phyloP scores from a whole-genome alignment of 1,140 invertebrate genomes.

The Hesperophylax magnus region DNA sequence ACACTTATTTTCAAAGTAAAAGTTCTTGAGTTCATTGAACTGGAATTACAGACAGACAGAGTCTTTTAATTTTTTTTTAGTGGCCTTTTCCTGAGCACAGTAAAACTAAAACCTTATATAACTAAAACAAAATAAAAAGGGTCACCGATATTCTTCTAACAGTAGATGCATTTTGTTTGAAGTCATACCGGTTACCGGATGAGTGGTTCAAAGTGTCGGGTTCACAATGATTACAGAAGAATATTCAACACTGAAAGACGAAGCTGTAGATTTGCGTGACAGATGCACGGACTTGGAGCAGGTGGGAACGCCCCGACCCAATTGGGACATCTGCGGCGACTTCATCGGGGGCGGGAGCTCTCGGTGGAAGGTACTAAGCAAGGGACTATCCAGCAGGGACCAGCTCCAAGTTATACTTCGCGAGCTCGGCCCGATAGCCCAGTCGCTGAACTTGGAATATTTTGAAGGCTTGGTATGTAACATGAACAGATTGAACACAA shows the following conservation, averaged over 20 bases:
- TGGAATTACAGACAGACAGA: too few species aligned
- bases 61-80: too few species aligned
- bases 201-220: too few species aligned
- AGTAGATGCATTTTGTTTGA: too few species aligned
- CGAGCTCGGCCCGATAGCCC: conserved; percentile 66
- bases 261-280: conserved; percentile 64
- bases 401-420: conserved; percentile 65
- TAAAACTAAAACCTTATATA: too few species aligned
- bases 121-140: too few species aligned
- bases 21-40: too few species aligned
- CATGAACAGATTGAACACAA: too few species aligned
- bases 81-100: too few species aligned
- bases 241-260: conserved; percentile 62
- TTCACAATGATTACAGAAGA: conserved; percentile 53
- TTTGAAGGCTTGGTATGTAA: conserved; percentile 66
- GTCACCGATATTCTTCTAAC: too few species aligned
- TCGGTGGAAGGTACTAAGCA: conserved; percentile 66
- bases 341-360: conserved; percentile 66
- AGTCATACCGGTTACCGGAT: too few species aligned
- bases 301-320: conserved; percentile 66
- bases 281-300: conserved; percentile 65
- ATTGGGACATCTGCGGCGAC: conserved; percentile 68
- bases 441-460: conserved; percentile 65
- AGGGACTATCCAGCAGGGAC: conserved; percentile 64
- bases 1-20: too few species aligned